Base-by-base conservation (phyloP, 2,113 vertebrate genomes). In the Clarias magur region DNA sequence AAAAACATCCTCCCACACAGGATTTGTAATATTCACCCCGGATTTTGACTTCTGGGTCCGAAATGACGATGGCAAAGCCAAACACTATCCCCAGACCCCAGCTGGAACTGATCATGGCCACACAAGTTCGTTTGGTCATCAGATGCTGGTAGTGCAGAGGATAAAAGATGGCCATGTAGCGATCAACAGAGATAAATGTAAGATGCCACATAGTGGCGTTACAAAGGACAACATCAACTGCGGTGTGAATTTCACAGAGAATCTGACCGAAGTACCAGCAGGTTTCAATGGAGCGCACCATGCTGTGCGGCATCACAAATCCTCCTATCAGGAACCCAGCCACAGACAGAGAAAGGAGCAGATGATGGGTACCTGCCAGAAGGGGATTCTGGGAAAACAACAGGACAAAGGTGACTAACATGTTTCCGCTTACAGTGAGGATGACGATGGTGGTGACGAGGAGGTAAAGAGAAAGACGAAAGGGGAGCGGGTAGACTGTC, bases 261-360 rank as follows among this genome's bases (percentile, higher is more conserved):
- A 93, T 17, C 3, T 96, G 89, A 16, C 96, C 96, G 79, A 97
- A 96, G 88, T 96, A 95, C 96, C 96, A 97, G 81, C 94, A 95
- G n/a, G 93, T 91, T 79, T 97, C 96, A 56, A 95, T 91, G 0
- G 95, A 96, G 67, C 95, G 94, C 72, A 96, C 93, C 95, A 96
- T 96, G 81, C 95, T 96, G n/a, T 93, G 95, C 10, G 96, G 96
- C 96, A 97, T 96, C 84, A 96, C 86, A n/a, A 96, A 80, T 42
- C 90, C 91, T 34, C 95, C 96, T 72, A 97, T 87, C 6, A 97
- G 91, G 54, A 96, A 93, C 89, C 97, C 96, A 23, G 92, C 94
- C 0, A 90, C 90, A 57, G 96, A 95, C 95, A 97, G 94, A 5
- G 96, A 97, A 87, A 95, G 92, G 67, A 96, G 92, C 80, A 97